phyloP scores from a whole-genome alignment of 2,797 vertebrate genomes.

The Cetoscarus ocellatus region DNA sequence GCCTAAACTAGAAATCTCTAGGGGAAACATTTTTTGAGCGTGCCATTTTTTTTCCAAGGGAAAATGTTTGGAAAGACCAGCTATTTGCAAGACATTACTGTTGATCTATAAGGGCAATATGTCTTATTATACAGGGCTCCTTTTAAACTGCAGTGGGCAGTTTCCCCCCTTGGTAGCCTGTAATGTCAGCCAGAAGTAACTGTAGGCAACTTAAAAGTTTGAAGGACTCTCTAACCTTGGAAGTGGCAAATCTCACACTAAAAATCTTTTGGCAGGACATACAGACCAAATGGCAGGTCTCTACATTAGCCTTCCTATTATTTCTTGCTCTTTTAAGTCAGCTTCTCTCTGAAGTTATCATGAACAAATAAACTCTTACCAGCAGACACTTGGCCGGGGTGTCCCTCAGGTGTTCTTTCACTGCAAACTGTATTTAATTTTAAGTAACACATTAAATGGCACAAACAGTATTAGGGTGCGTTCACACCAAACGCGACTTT shows the following conservation, averaged over 20 bases:
- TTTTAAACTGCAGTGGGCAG: conserved; percentile 3
- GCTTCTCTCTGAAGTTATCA: conserved; percentile 16
- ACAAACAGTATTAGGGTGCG: too few relatives aligned
- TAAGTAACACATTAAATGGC: too few relatives aligned
- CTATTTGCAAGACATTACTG: too few relatives aligned
- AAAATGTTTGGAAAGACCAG: too few relatives aligned
- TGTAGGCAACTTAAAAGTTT: conserved; percentile 30
- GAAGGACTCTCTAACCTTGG: conserved; percentile 28
- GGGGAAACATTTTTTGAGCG: too few relatives aligned
- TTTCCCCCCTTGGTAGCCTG: conserved; percentile 2
- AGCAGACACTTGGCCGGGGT: background rate
- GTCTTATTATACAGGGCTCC: too few relatives aligned
- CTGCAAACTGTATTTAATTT: too few relatives aligned
- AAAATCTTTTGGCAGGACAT: conserved; percentile 27
- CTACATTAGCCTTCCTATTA: conserved; percentile 16
- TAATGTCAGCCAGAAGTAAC: conserved; percentile 14
- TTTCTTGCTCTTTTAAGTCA: conserved; percentile 27
- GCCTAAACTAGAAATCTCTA: too few relatives aligned
- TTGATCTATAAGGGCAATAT: too few relatives aligned
- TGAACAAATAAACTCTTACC: conserved; percentile 5
- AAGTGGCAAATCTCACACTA: conserved; percentile 24
- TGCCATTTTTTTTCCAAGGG: too few relatives aligned
- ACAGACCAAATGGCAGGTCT: conserved; percentile 25
- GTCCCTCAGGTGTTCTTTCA: too few relatives aligned
- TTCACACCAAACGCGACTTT: too few relatives aligned